phyloP scores from a whole-genome alignment of 1,140 invertebrate genomes.

The Orchesella cincta region DNA sequence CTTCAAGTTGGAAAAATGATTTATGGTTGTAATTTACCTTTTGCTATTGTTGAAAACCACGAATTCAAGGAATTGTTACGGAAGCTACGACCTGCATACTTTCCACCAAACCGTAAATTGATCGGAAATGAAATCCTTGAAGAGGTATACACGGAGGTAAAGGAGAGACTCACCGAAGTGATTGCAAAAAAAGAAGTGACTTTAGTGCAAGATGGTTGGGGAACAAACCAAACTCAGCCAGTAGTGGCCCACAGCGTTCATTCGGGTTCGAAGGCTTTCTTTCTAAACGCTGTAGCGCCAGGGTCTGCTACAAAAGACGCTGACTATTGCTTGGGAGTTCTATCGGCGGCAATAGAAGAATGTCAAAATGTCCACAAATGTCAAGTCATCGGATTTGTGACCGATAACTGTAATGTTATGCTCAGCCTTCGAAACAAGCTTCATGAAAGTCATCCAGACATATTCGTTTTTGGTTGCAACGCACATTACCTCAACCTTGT shows the following conservation, averaged over 20 bases:
- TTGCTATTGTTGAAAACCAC: not conserved
- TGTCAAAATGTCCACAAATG: not conserved
- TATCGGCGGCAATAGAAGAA: not conserved
- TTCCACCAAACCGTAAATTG: not conserved
- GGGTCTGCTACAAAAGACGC: slow-evolving; percentile 3
- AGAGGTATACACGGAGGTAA: not conserved
- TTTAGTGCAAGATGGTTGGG: slow-evolving; percentile 38
- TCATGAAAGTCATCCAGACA: not conserved
- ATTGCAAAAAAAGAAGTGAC: not conserved
- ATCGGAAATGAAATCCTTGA: not conserved
- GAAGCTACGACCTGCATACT: not conserved
- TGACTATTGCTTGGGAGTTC: slow-evolving; percentile 16
- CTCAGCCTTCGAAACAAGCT: not conserved
- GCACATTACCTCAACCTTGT: slow-evolving; percentile 28
- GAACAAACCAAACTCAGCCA: slow-evolving; percentile 22
- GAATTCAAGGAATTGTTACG: not conserved
- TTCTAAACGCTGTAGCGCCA: slow-evolving; percentile 6
- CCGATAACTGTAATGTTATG: slow-evolving; percentile 31
- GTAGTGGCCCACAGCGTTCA: slow-evolving; percentile 24
- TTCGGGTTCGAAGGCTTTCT: not conserved
- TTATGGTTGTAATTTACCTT: not conserved
- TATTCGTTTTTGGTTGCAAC: slow-evolving; percentile 22
- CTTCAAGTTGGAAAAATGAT: not conserved
- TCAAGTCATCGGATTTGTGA: slow-evolving; percentile 11
- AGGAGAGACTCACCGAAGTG: not conserved